These are phyloP conservation scores for Liopterus haemorrhoidalis DNA, from an alignment of 2,888 invertebrate genomes.

Conservation along the genomic window DNA sequence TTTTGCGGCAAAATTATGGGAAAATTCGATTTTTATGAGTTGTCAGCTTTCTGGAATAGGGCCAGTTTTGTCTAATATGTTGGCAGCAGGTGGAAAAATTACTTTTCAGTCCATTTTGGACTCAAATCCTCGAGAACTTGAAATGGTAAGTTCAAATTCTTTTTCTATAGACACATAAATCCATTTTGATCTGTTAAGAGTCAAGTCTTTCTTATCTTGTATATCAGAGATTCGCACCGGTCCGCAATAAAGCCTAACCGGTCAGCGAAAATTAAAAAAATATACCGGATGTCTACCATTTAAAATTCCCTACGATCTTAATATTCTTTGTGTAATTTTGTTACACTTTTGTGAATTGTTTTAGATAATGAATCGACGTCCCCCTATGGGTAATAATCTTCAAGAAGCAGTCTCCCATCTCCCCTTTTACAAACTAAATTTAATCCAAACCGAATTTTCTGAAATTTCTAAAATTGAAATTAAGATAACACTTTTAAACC, in stretches of 20 bases:
- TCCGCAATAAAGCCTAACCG: no score
- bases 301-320: conserved; percentile 2
- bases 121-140: conserved; percentile 67
- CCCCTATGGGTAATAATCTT: conserved; percentile 66
- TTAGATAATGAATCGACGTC: conserved; percentile 65
- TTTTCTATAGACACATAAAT: not conserved
- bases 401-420: conserved; percentile 56
- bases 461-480: conserved; percentile 16
- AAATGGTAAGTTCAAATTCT: conserved; percentile 50
- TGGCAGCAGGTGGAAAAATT: conserved; percentile 62
- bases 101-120: conserved; percentile 58
- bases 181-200: no score
- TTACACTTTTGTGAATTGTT: conserved; percentile 31
- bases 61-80: conserved; percentile 54
- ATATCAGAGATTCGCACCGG: no score
- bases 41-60: conserved; percentile 70
- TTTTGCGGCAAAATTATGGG: conserved; percentile 64
- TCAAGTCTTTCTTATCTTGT: no score
- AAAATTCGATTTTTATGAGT: conserved; percentile 62
- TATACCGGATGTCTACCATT: no score
- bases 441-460: conserved; percentile 26
- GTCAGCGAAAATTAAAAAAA: no score
- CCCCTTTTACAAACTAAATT: conserved; percentile 55
- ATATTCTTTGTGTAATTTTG: conserved; percentile 8
- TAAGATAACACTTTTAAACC: conserved; percentile 44